Evolutionary conservation across 2,113 vertebrate genomes (phyloP), one percentile per base, ranked within the genome.

Genomic region (Ibidorhyncha struthersii): DNA sequence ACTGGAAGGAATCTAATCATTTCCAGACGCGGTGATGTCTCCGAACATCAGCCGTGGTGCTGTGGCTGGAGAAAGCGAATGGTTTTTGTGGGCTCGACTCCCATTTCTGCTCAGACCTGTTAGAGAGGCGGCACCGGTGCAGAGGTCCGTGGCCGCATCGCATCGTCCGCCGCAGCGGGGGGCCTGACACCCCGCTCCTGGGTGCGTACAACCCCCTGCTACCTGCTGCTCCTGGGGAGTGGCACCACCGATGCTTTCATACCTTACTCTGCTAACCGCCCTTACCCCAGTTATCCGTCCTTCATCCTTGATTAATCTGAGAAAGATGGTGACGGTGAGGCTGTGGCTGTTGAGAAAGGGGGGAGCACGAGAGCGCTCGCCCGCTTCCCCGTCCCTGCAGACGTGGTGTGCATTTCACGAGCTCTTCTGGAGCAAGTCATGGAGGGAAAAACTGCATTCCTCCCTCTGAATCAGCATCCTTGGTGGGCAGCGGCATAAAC

Each of bases 1-100:
- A 97, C 86, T 96, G 91, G 92, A 86, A 73, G 94, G 77, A 95
- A 96, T 97, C 81, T 96, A 82, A 98, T 98, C 83, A 97, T 91
- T 95, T 94, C 61, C 89, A 95, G 86, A 34, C 55, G 1, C 49
- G 19, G 89, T 6, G 67, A 86, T 88, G 88, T 69, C 81, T 94
- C 91, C 36, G 3, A 74, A 83, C 82, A 8, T 88, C 63, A 63
- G 56, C 83, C 3, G 4, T 32, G 82, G 69, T 76, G 89, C 53
- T 87, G 83, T 18, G 88, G 52, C 65, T 56, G 47, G 38, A 49
- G 89, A 88, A 94, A 82, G 84, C 78, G 93, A 92, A 82, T 85
- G 91, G 78, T 8, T 87, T 91, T 65, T 65, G 8, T 26, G 58
- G 86, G 86, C 65, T 94, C 8, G 14, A 9, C 63, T 92, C 88